Percentiles rank a stretch among this genome's conserved stretches.
Evolutionary conservation across 2,888 invertebrate species (phyloP).

Genomic region (Copidosoma aretas): DNA sequence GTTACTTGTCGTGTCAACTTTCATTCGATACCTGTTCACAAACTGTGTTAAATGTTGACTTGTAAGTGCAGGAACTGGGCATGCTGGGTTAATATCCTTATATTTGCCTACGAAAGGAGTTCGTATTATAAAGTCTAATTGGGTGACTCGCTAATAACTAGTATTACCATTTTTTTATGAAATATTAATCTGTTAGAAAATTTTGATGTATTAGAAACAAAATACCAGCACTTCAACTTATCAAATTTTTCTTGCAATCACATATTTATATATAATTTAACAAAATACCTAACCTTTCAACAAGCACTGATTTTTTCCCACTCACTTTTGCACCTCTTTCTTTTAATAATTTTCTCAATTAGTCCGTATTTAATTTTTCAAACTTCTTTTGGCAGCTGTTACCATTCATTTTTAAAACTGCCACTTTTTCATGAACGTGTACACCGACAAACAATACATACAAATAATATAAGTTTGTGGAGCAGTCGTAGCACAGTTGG

Average conservation of each 20-base stretch:
- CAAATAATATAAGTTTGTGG: no score
- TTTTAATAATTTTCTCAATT: not conserved
- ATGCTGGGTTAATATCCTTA: not conserved
- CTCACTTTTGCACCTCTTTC: not conserved
- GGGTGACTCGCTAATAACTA: not conserved
- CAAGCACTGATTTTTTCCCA: not conserved
- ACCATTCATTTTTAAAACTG: no score
- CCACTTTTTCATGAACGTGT: no score
- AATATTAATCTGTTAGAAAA: not conserved
- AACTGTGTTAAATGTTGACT: no score
- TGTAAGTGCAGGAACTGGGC: not conserved
- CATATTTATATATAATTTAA: no score
- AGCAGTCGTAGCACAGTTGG: no score
- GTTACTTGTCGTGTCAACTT: not conserved
- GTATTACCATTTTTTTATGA: not conserved
- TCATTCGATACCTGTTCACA: not conserved
- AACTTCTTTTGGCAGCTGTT: no score
- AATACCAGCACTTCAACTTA: no score
- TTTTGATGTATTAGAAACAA: no score
- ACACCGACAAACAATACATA: no score
- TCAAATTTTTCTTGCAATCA: not conserved
- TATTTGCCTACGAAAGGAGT: not conserved
- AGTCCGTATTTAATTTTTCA: no score
- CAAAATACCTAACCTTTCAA: not conserved
- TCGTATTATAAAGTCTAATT: not conserved